Evolutionary conservation across 2,888 invertebrate species (phyloP).

Genomic region (Pimpla rufipes): DNA sequence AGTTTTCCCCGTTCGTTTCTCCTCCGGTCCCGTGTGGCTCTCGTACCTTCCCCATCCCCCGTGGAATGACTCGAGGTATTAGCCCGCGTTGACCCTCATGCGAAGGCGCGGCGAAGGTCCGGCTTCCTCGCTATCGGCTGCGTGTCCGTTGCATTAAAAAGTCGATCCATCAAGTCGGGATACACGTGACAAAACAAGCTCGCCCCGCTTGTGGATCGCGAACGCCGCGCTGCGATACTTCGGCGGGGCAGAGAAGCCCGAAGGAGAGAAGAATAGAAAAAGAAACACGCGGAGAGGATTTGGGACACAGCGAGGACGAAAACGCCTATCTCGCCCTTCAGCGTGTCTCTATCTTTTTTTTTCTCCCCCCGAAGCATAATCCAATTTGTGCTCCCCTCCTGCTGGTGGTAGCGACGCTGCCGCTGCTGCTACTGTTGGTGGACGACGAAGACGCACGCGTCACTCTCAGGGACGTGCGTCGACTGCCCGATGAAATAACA

Average conservation of each 20-base stretch:
- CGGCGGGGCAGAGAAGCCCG: slow-evolving; percentile 39
- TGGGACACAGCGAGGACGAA: slow-evolving; percentile 63
- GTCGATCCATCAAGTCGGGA: slow-evolving; percentile 82
- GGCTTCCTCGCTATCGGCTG: slow-evolving; percentile 71
- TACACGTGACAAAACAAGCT: slow-evolving; percentile 70
- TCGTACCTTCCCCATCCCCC: not conserved
- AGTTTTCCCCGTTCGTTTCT: slow-evolving; percentile 10
- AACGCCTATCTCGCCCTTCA: slow-evolving; percentile 61
- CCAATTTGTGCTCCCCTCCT: slow-evolving; percentile 82
- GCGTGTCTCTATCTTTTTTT: slow-evolving; percentile 69
- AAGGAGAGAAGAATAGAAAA: slow-evolving; percentile 38
- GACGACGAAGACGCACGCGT: slow-evolving; percentile 76
- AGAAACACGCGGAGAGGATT: slow-evolving; percentile 68
- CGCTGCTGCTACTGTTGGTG: slow-evolving; percentile 38
- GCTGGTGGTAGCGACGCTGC: slow-evolving; percentile 54
- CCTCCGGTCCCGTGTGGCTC: not conserved
- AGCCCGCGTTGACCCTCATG: slow-evolving; percentile 45
- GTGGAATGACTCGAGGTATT: slow-evolving; percentile 41
- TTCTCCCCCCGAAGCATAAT: slow-evolving; percentile 77
- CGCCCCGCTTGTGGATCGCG: slow-evolving; percentile 37
- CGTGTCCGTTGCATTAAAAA: slow-evolving; percentile 80
- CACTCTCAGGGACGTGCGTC: slow-evolving; percentile 82
- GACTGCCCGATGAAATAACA: slow-evolving; percentile 83
- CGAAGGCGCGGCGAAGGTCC: slow-evolving; percentile 54
- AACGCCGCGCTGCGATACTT: slow-evolving; percentile 44